A percentile compares a stretch with the other conserved stretches of the same genome.
Evolutionary conservation across 2,797 vertebrate species (phyloP).

Genomic region (Micropoecilia bifurca): DNA sequence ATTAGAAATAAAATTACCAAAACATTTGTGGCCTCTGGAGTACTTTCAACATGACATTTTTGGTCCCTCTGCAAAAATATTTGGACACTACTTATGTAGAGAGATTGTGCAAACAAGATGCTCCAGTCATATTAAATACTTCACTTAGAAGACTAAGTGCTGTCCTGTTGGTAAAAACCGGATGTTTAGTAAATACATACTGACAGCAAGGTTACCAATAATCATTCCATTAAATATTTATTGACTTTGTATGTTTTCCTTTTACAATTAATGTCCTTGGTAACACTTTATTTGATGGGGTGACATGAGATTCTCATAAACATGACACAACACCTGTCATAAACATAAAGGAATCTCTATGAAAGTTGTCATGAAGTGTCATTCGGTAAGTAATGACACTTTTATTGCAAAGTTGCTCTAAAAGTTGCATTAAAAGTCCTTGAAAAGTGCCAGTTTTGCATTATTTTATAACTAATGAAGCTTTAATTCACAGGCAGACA

Average conservation of each 20-base stretch:
- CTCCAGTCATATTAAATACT: neutral
- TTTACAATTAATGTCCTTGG: neutral
- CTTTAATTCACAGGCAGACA: constrained; percentile 51
- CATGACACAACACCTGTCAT: too few relatives aligned
- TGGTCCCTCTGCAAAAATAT: too few relatives aligned
- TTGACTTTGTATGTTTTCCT: neutral
- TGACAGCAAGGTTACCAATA: neutral
- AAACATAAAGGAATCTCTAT: too few relatives aligned
- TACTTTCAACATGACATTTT: too few relatives aligned
- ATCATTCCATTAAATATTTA: neutral
- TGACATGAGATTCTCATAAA: neutral
- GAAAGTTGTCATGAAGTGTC: too few relatives aligned
- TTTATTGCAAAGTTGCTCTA: too few relatives aligned
- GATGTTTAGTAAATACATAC: neutral
- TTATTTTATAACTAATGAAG: too few relatives aligned
- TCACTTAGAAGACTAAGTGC: neutral
- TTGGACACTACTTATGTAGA: neutral
- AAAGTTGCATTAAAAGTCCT: too few relatives aligned
- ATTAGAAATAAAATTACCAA: too few relatives aligned
- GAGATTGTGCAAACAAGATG: neutral
- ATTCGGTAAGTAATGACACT: too few relatives aligned
- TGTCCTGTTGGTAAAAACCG: neutral
- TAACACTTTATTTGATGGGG: neutral
- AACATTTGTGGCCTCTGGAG: too few relatives aligned
- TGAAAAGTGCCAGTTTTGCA: too few relatives aligned